These are phyloP conservation scores for Theretra japonica DNA, from an alignment of 2,888 invertebrate species.

Conservation along the genomic window DNA sequence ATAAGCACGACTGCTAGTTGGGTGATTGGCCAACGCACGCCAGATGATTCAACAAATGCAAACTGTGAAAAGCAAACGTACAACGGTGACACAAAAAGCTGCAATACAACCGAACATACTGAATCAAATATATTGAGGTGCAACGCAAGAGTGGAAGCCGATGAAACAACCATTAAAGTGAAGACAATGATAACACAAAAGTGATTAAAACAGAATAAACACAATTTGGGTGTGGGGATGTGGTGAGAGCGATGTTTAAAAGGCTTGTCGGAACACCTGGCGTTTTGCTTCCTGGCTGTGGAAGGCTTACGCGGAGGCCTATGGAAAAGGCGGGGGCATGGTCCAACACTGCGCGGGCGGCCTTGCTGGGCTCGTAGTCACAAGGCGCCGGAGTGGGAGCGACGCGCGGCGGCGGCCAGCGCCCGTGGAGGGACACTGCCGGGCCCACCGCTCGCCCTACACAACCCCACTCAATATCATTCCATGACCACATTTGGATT, in stretches of 20 bases:
- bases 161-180: neutral
- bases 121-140: neutral
- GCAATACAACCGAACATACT: neutral
- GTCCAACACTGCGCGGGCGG: slow-evolving; percentile 82
- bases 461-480: neutral
- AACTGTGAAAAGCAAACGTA: neutral
- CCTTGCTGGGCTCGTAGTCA: slow-evolving; percentile 93
- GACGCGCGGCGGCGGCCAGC: slow-evolving; percentile 88
- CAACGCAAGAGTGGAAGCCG: slow-evolving; percentile 1
- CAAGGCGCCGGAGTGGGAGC: slow-evolving; percentile 93
- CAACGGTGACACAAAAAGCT: slow-evolving; percentile 15
- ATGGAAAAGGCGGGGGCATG: slow-evolving; percentile 87
- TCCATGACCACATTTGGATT: neutral
- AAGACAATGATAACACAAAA: slow-evolving; percentile 3
- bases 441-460: slow-evolving; percentile 89
- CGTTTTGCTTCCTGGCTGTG: slow-evolving; percentile 72
- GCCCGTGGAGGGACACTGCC: slow-evolving; percentile 91
- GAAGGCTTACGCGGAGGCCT: slow-evolving; percentile 82
- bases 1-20: too few species aligned
- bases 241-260: slow-evolving; percentile 8
- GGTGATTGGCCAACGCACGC: too few species aligned
- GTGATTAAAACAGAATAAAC: neutral
- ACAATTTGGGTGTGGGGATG: neutral
- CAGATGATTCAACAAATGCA: slow-evolving; percentile 9
- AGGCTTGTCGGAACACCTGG: slow-evolving; percentile 76